Evolutionary conservation across 2,888 invertebrate species (phyloP).

Genomic region (Apotomis betuletana): DNA sequence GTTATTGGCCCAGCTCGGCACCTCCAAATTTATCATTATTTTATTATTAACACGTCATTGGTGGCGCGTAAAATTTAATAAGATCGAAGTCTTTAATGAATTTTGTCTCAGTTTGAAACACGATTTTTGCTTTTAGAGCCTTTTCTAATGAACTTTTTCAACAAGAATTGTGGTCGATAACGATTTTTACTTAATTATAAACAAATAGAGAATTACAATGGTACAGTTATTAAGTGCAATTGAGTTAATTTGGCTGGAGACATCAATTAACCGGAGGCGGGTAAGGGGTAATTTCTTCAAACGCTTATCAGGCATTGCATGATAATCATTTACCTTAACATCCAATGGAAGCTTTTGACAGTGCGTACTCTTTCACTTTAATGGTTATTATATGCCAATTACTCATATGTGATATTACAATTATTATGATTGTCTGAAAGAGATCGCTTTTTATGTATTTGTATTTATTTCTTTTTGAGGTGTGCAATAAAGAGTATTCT

Average conservation of each 20-base stretch:
- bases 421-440: too few relatives aligned
- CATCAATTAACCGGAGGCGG: constrained; percentile 63
- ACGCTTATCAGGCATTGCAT: constrained; percentile 51
- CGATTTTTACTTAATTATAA: constrained; percentile 52
- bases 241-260: constrained; percentile 66
- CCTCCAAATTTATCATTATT: constrained; percentile 31
- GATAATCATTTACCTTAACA: constrained; percentile 56
- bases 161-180: neutral
- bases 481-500: too few relatives aligned
- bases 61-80: constrained; percentile 8
- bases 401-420: neutral
- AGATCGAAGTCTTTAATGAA: neutral
- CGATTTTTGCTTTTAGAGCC: constrained; percentile 6
- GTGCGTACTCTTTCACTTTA: constrained; percentile 37
- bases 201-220: constrained; percentile 61
- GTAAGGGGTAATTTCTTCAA: constrained; percentile 57
- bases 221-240: constrained; percentile 66
- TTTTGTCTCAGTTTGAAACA: constrained; percentile 6
- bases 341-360: constrained; percentile 52
- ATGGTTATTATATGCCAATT: neutral
- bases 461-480: too few relatives aligned
- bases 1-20: constrained; percentile 33
- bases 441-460: too few relatives aligned
- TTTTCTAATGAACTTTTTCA: constrained; percentile 15
- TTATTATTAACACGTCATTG: constrained; percentile 34